Evolutionary conservation across 2,797 vertebrate species (phyloP).

Genomic region (Alectoris magna): DNA sequence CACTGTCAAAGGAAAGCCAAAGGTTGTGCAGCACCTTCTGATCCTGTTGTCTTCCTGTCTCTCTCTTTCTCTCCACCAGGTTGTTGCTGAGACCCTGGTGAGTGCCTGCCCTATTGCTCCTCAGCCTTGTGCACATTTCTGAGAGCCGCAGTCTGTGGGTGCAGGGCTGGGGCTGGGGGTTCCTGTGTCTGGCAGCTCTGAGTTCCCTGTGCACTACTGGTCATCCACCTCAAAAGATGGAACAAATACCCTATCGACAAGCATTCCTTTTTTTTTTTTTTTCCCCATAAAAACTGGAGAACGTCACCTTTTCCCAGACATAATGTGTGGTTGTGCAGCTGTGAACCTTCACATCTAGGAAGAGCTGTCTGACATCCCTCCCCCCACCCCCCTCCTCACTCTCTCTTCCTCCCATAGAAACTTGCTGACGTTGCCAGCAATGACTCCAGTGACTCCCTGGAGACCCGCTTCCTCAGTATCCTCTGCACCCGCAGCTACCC

Average conservation of each 20-base stretch:
- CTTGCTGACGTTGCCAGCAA: conserved; percentile 89
- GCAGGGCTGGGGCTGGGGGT: background rate
- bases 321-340: background rate
- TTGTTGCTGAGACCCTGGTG: conserved; percentile 85
- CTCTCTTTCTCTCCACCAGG: conserved; percentile 78
- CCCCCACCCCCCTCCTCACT: background rate
- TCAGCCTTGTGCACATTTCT: conserved; percentile 1
- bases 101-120: conserved; percentile 65
- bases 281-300: background rate
- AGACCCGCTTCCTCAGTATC: conserved; percentile 94
- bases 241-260: background rate
- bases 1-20: background rate
- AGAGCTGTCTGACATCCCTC: background rate
- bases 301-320: accelerated
- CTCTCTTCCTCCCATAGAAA: conserved; percentile 79
- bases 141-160: background rate
- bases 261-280: background rate
- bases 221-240: background rate
- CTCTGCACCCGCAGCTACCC: conserved; percentile 95
- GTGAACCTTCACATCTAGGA: background rate
- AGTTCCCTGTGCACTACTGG: background rate
- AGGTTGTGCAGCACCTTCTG: conserved; percentile 55
- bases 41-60: conserved; percentile 75
- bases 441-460: conserved; percentile 87
- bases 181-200: background rate